phyloP scores from a whole-genome alignment of 2,113 vertebrate genomes.

The Peromyscus maniculatus region DNA sequence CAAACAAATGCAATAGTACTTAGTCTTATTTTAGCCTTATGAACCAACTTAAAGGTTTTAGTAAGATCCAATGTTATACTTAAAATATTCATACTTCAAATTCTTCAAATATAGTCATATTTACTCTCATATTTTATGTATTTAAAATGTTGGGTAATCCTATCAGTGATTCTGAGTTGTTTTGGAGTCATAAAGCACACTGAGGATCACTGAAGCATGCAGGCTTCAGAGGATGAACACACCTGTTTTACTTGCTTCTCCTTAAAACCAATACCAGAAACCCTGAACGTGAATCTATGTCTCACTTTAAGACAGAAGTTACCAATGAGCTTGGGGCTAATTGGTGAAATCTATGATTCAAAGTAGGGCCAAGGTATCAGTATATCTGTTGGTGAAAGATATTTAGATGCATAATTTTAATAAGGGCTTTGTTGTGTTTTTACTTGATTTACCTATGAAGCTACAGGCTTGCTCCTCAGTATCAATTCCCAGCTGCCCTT shows the following conservation, averaged over 20 bases:
- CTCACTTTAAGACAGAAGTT: neutral
- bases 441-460: constrained; percentile 78
- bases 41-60: neutral
- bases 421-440: neutral
- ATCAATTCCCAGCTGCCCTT: constrained; percentile 91
- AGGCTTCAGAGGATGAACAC: neutral
- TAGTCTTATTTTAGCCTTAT: neutral
- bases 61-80: neutral
- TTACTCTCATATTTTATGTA: neutral
- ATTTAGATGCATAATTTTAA: neutral
- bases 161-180: neutral
- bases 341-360: neutral
- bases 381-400: neutral
- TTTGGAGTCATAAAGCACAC: neutral
- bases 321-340: neutral
- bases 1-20: neutral
- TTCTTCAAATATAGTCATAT: neutral
- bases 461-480: constrained; percentile 91
- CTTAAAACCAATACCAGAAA: neutral
- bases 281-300: neutral
- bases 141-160: neutral
- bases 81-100: neutral
- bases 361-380: no score
- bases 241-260: neutral
- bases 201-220: neutral